Conservation (phyloP, 2,888 invertebrate species). For the Morpho helenor region DNA sequence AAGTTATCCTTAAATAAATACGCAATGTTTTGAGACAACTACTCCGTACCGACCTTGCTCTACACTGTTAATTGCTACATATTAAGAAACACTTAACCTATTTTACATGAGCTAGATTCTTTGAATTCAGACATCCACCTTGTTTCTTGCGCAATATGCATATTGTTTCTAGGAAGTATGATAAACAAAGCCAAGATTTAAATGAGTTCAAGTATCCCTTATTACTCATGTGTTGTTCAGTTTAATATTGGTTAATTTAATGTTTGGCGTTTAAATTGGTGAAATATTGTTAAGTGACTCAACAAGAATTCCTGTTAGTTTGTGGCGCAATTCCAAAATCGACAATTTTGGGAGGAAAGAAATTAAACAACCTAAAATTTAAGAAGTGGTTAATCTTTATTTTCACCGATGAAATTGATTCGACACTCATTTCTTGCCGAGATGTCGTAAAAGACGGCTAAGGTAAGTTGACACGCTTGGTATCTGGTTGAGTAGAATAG, state of each 20-base stretch:
- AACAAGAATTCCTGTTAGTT: slow-evolving; percentile 26
- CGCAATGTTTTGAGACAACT: slow-evolving; percentile 34
- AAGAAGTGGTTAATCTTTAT: neutral
- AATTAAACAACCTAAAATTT: neutral
- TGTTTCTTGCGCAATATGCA: slow-evolving; percentile 43
- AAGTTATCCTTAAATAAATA: slow-evolving; percentile 32
- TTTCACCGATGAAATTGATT: neutral
- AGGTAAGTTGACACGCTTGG: too few species aligned
- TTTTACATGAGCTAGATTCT: slow-evolving; percentile 60
- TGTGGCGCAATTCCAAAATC: slow-evolving; percentile 10
- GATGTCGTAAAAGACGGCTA: too few species aligned
- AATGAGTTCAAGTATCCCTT: slow-evolving; percentile 26
- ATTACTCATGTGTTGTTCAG: slow-evolving; percentile 26
- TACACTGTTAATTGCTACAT: slow-evolving; percentile 62
- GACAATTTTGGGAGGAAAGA: slow-evolving; percentile 1
- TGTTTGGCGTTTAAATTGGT: slow-evolving; percentile 13
- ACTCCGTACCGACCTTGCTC: slow-evolving; percentile 53
- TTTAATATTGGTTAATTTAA: slow-evolving; percentile 14
- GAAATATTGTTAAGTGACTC: slow-evolving; percentile 27
- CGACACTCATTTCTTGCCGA: too few species aligned
- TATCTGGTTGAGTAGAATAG: too few species aligned
- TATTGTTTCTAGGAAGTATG: slow-evolving; percentile 43
- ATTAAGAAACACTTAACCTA: slow-evolving; percentile 75
- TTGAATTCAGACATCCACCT: slow-evolving; percentile 37
- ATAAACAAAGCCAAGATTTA: slow-evolving; percentile 24